A percentile compares a stretch with the other conserved stretches of the same genome.
Conservation (phyloP, 2,113 vertebrate species). For the Microcebus lehilahytsara region DNA sequence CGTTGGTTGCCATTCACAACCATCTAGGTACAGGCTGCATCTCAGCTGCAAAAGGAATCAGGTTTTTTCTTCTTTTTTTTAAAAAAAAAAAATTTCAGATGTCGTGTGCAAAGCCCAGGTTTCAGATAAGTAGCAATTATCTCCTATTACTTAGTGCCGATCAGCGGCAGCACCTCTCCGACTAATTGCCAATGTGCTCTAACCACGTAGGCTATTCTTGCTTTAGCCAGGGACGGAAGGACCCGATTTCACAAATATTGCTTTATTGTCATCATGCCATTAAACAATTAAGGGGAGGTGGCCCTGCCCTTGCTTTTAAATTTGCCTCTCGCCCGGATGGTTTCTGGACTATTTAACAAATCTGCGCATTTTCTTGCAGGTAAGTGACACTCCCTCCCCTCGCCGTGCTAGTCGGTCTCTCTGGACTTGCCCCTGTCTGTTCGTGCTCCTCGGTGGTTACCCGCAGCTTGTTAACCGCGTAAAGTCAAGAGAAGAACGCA, state of each 20-base stretch:
- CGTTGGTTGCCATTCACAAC: constrained; percentile 58
- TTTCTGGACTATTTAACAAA: constrained; percentile 78
- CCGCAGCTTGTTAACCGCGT: constrained; percentile 84
- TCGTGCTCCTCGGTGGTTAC: constrained; percentile 80
- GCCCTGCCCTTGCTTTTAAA: constrained; percentile 72
- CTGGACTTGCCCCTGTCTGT: constrained; percentile 81
- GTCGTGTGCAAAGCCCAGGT: constrained; percentile 69
- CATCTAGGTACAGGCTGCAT: constrained; percentile 58
- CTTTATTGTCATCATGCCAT: constrained; percentile 74
- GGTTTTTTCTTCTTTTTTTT: not conserved
- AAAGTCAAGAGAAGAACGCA: constrained; percentile 83
- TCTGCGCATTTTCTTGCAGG: constrained; percentile 81
- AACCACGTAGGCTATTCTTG: constrained; percentile 72
- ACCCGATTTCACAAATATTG: constrained; percentile 73
- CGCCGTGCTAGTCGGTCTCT: constrained; percentile 71
- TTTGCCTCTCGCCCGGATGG: constrained; percentile 75
- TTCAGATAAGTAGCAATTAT: constrained; percentile 74
- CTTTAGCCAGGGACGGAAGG: constrained; percentile 66
- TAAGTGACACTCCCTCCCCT: constrained; percentile 76
- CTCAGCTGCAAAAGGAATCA: constrained; percentile 70
- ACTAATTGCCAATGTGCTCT: constrained; percentile 68
- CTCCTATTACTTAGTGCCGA: constrained; percentile 67
- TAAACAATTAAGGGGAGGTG: constrained; percentile 76
- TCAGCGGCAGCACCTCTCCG: constrained; percentile 68
- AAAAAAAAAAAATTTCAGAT: not conserved